Evolutionary conservation across 1,140 invertebrate species (phyloP), one percentile per base, ranked within the genome.

Genomic region (Elymnias hypermnestra): DNA sequence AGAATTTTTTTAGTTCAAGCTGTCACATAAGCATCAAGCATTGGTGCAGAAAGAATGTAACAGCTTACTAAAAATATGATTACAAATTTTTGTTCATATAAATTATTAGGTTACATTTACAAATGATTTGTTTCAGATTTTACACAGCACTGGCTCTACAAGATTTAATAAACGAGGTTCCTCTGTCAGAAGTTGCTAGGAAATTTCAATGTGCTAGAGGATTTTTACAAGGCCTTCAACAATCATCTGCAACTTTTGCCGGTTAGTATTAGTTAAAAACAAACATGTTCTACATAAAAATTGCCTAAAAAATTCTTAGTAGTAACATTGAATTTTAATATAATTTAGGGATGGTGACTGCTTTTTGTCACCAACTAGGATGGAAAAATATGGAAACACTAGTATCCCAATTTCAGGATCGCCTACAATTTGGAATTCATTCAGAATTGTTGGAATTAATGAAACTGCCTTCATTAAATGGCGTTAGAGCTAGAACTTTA

Each of bases 201-300:
- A 98, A 97, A 70, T 99, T 93, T 77, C 91, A 91, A 36, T 95
- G 94, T 72, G 92, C 92, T 47, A 91, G 96, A 53, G 98, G 97
- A 41, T 91, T 96, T 81, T 69, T 95, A 2, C 98, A 99, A 87
- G 92, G 94, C 54, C 87, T 99, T 15, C 98, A 99, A 84, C 96
- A 98, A 73, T 92, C 94, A 35, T 93, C 97, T n/a, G 92, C 97
- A 17, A 97, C 96, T 15, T 98, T 98, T 91, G 96, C 98, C 38
- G 97, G 97, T 92, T 89, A 82, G 68, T 68, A 63, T 29, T 13
- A 92, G 94, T 54, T 87, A 99, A 14, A 98, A 99, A 84, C 96
- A 98, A 73, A 92, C 94, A 35, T 93, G 97, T n/a, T 92, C 97
- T 17, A 97, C 96, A 15, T 98, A 40, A 53, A 39, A 26, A n/a